Evolutionary conservation across 2,888 invertebrate genomes (phyloP).

Genomic region (Ophonus ardosiacus): DNA sequence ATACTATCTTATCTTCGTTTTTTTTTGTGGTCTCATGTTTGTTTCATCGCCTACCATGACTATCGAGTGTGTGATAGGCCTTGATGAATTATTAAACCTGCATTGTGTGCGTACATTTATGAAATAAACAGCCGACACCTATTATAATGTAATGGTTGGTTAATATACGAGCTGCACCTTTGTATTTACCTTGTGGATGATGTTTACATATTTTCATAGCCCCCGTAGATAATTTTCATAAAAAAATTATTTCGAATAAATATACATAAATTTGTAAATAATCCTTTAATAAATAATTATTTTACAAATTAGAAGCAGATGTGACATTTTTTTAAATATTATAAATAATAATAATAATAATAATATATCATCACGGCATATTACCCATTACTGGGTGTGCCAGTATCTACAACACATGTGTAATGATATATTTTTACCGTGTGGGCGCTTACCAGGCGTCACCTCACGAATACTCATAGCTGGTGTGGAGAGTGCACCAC

Average conservation of each 20-base stretch:
- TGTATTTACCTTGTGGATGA: constrained; percentile 44
- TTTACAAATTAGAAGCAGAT: no score
- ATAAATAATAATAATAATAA: no score
- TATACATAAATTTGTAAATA: not conserved
- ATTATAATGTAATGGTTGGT: constrained; percentile 39
- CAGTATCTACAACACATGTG: no score
- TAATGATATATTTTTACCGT: no score
- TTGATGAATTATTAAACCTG: constrained; percentile 55
- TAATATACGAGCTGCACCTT: constrained; percentile 51
- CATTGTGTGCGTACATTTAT: constrained; percentile 34
- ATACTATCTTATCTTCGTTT: not conserved
- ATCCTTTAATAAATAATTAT: not conserved
- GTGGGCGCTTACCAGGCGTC: no score
- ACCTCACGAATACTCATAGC: no score
- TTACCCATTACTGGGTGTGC: no score
- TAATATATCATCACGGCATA: no score
- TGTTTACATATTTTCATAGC: constrained; percentile 41
- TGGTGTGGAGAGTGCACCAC: no score
- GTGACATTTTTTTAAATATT: no score
- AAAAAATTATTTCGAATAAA: not conserved
- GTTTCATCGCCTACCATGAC: constrained; percentile 21
- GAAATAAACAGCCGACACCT: constrained; percentile 45
- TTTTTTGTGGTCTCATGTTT: not conserved
- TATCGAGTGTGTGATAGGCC: constrained; percentile 26
- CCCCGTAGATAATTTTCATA: constrained; percentile 1